These are phyloP conservation scores for Galeopterus variegatus DNA, from an alignment of 2,113 vertebrate species.

Conservation along the genomic window DNA sequence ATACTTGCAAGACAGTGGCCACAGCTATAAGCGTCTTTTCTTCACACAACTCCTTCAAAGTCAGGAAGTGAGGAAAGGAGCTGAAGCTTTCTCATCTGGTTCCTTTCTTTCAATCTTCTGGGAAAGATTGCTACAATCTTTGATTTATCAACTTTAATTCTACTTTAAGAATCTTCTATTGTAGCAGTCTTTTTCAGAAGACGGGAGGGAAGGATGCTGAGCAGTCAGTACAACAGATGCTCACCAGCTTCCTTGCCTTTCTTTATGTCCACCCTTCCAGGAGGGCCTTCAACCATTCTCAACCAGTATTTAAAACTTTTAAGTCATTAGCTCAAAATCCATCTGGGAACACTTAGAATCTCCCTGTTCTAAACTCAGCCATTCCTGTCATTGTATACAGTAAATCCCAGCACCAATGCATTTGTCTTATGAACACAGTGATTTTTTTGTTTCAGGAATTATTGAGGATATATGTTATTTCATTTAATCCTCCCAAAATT, in stretches of 20 bases:
- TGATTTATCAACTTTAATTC: too few relatives aligned
- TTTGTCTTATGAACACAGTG: neutral
- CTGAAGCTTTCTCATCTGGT: neutral
- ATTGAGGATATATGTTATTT: neutral
- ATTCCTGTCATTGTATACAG: neutral
- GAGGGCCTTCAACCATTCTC: neutral
- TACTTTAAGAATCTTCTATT: too few relatives aligned
- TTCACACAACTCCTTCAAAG: neutral
- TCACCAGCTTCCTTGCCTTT: neutral
- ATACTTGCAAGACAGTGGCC: neutral
- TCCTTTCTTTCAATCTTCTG: neutral
- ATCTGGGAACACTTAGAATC: neutral
- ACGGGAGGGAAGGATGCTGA: neutral
- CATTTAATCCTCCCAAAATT: neutral
- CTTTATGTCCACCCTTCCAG: neutral
- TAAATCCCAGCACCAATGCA: neutral
- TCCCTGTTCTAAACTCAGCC: neutral
- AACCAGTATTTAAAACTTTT: slow-evolving; percentile 1
- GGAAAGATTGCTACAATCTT: too few relatives aligned
- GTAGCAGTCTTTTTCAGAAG: neutral
- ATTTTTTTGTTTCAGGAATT: neutral
- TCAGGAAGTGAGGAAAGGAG: neutral
- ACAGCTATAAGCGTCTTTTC: neutral
- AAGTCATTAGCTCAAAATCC: neutral
- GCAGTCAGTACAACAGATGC: neutral